Percentiles rank a stretch among this genome's conserved stretches.
These are phyloP conservation scores for Calypte anna DNA, from an alignment of 2,113 vertebrate species.

Conservation along the genomic window DNA sequence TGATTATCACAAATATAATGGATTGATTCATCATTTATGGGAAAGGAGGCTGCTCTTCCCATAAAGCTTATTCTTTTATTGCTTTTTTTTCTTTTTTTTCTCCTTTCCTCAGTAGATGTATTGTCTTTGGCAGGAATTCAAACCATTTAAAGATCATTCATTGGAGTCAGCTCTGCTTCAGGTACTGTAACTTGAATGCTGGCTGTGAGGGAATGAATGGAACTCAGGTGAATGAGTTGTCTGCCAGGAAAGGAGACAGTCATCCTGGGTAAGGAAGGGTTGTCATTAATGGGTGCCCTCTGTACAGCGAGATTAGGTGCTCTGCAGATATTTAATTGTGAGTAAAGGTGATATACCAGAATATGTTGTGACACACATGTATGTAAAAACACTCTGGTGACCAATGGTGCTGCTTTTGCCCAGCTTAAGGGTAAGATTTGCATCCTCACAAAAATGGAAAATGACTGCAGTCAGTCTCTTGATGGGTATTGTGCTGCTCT, in stretches of 20 bases:
- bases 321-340: not conserved
- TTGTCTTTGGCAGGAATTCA: slow-evolving; percentile 78
- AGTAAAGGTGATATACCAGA: not conserved
- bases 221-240: slow-evolving; percentile 50
- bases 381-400: not conserved
- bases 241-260: not conserved
- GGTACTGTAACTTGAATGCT: slow-evolving; percentile 46
- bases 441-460: not conserved
- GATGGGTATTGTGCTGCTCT: not conserved
- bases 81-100: not conserved
- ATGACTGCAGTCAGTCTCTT: not conserved
- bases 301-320: not conserved
- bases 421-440: not conserved
- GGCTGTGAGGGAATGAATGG: slow-evolving; percentile 43
- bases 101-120: slow-evolving; percentile 57
- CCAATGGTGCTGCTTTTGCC: not conserved
- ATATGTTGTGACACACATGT: not conserved
- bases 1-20: slow-evolving; percentile 83
- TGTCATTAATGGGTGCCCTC: not conserved
- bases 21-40: slow-evolving; percentile 83
- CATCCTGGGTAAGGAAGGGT: not conserved
- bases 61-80: slow-evolving; percentile 68
- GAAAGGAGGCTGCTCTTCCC: slow-evolving; percentile 79
- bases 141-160: slow-evolving; percentile 73
- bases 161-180: slow-evolving; percentile 61